A percentile compares a stretch with the other conserved stretches of the same genome.
Evolutionary conservation across 1,140 invertebrate genomes (phyloP).

Genomic region (Gryon sp.): DNA sequence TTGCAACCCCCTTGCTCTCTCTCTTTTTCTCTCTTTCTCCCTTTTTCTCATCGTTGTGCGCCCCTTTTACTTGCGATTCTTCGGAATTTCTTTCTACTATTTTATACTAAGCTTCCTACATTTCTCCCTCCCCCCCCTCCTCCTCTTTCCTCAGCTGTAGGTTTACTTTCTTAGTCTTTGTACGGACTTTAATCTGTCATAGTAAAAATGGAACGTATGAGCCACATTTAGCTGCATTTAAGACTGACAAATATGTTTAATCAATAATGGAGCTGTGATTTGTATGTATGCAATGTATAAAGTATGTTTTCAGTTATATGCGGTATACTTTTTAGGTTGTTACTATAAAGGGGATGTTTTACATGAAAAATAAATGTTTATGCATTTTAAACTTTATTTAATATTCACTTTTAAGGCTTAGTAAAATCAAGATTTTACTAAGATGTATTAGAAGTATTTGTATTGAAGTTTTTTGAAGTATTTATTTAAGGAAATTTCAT

Average conservation of each 20-base stretch:
- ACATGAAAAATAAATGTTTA: no score
- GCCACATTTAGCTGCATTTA: constrained; percentile 4
- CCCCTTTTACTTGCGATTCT: constrained; percentile 13
- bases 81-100: constrained; percentile 39
- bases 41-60: not conserved
- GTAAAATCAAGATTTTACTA: no score
- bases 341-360: no score
- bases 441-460: no score
- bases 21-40: not conserved
- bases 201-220: constrained; percentile 2
- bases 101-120: constrained; percentile 34
- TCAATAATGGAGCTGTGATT: constrained; percentile 1
- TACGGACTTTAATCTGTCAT: constrained; percentile 34
- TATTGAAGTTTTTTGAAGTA: no score
- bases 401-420: no score
- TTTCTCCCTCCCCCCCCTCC: no score
- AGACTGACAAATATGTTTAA: not conserved
- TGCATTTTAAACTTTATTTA: no score
- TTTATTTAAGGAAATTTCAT: no score
- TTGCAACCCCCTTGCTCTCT: not conserved
- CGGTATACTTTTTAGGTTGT: no score
- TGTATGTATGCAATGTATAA: not conserved
- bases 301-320: not conserved
- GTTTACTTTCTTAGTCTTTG: constrained; percentile 15
- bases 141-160: not conserved